Base-by-base conservation (phyloP, 2,113 vertebrate species). In the Apaloderma vittatum region DNA sequence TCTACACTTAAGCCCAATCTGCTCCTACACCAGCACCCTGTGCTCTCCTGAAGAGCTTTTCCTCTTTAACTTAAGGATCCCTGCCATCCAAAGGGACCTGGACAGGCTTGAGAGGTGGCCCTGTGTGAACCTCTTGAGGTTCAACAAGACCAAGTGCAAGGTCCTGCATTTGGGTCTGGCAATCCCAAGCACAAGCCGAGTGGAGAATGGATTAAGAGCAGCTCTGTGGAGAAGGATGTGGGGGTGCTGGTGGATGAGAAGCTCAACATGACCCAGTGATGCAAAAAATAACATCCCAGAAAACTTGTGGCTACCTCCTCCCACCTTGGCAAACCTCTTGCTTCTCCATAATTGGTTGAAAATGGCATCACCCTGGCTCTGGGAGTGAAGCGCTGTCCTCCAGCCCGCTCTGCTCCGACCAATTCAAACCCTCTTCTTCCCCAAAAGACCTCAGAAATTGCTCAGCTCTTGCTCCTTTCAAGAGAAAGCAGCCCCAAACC, bases 261-360 rank as follows among this genome's bases (percentile, higher is more conserved):
- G 37, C 37, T 40, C 11, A 40, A 40, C 37, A 40, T 40, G 37
- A 40, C 37, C 37, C 37, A 40, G 37, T 11, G 11, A 40, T 40
- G 37, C 37, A 57, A 48, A 48, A 66, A 43, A 3, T 0, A 40
- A 24, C 11, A 52, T 2, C 24, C 17, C 61, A 36, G 19, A 29
- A 51, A 37, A 3, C n/a, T 6, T 12, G 1, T 2, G 3, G 62
- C 30, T 45, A 26, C 40, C 10, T 55, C 21, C 36, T 6, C 5
- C 0, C 46, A 32, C 24, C 30, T 34, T 3, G 2, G 40, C 62
- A 48, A 49, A 37, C 49, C 49, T 63, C 63, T 65, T 2, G 1
- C 29, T 22, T 71, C 48, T 30, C 52, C 11, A 11, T 37, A 43
- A 58, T 37, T 26, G 10, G 24, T 30, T 52, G 24, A 9, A 72